Percentiles rank a stretch among this genome's conserved stretches.
phyloP scores from a whole-genome alignment of 2,797 vertebrate genomes.

The Hippocampus kuda region DNA sequence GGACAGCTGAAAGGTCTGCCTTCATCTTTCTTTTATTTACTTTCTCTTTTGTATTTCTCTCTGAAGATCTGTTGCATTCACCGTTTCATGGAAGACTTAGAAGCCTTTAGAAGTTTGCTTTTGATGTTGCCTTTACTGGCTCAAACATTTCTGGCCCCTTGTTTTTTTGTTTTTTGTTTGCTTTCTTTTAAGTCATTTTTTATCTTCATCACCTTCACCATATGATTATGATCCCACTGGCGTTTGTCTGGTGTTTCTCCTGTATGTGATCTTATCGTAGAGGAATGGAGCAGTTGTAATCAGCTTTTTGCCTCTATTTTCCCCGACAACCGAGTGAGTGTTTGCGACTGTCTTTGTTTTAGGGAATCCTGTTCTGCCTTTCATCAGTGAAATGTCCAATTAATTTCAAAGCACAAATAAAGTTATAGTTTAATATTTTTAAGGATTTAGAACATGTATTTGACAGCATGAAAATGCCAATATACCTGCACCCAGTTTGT shows the following conservation, averaged over 20 bases:
- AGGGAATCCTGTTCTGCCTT: neutral
- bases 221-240: constrained; percentile 33
- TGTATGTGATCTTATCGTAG: constrained; percentile 26
- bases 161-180: neutral
- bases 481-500: constrained; percentile 6
- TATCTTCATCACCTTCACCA: constrained; percentile 13
- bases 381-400: neutral
- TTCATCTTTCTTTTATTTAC: neutral
- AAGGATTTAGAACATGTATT: constrained; percentile 3
- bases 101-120: constrained; percentile 15
- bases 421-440: constrained; percentile 6
- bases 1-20: constrained; percentile 19
- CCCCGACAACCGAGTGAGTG: neutral
- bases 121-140: constrained; percentile 25
- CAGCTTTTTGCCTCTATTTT: neutral
- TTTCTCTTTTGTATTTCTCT: constrained; percentile 9
- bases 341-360: neutral
- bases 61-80: constrained; percentile 14
- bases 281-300: constrained; percentile 12
- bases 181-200: constrained; percentile 11
- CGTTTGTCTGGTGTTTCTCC: constrained; percentile 17
- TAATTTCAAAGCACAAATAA: constrained; percentile 8
- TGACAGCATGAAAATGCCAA: constrained; percentile 4
- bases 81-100: constrained; percentile 10
- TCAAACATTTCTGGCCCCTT: constrained; percentile 28